Conservation (phyloP, 1,140 invertebrate species). For the Nasonia vitripennis region DNA sequence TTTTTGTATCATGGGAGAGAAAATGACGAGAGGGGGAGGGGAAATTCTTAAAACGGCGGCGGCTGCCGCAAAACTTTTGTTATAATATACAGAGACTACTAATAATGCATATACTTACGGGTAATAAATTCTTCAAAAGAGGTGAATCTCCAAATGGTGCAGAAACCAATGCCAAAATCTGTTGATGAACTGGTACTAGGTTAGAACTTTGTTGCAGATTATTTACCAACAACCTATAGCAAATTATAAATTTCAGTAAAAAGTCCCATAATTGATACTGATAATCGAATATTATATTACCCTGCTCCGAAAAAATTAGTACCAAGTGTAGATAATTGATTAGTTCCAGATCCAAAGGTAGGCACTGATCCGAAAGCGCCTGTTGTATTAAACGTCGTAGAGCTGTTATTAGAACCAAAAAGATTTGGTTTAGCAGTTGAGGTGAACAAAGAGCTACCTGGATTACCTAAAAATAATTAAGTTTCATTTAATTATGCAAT, state of each 20-base stretch:
- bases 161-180: conserved; percentile 81
- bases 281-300: conserved; percentile 56
- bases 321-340: conserved; percentile 62
- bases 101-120: conserved; percentile 70
- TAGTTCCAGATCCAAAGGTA: conserved; percentile 70
- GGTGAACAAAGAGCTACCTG: conserved; percentile 73
- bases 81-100: neutral
- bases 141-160: conserved; percentile 88
- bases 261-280: neutral
- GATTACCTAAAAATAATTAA: conserved; percentile 70
- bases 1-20: too few species aligned
- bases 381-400: conserved; percentile 63
- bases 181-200: conserved; percentile 78
- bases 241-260: neutral
- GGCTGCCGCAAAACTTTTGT: too few species aligned
- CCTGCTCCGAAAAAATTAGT: conserved; percentile 64
- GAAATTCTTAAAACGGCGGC: too few species aligned
- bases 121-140: conserved; percentile 83
- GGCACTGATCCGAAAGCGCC: conserved; percentile 68
- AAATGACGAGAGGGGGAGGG: too few species aligned
- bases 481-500: conserved; percentile 54
- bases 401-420: conserved; percentile 74
- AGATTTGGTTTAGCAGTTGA: conserved; percentile 75
- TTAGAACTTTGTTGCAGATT: conserved; percentile 66
- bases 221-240: conserved; percentile 61